Percentiles rank a stretch among this genome's conserved stretches.
phyloP scores from a whole-genome alignment of 2,888 invertebrate species.

The Petrolisthes manimaculis region DNA sequence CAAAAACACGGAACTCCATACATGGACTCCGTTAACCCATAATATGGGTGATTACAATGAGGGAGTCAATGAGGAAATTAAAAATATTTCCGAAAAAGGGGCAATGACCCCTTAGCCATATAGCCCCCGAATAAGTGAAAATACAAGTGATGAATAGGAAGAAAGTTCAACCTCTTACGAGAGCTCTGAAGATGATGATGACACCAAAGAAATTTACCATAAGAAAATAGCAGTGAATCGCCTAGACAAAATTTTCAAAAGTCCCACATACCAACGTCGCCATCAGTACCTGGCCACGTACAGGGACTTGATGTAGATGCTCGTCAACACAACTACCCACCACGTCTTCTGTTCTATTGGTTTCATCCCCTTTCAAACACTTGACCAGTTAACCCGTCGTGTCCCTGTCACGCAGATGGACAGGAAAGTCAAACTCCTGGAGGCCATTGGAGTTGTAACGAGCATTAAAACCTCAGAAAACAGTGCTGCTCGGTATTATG shows the following conservation, averaged over 20 bases:
- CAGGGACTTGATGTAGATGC: not conserved
- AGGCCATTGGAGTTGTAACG: not conserved
- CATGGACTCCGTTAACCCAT: not conserved
- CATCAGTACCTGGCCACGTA: not conserved
- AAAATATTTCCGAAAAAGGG: not conserved
- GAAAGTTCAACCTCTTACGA: not conserved
- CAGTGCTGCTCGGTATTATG: not conserved
- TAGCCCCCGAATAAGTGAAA: not conserved
- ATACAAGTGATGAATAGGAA: not conserved
- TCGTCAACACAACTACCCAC: not conserved
- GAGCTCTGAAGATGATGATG: not conserved
- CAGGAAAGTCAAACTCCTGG: conserved; percentile 1
- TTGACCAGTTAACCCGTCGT: not conserved
- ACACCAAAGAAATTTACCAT: not conserved
- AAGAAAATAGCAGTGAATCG: not conserved
- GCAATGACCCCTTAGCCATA: not conserved
- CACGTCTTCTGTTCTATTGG: not conserved
- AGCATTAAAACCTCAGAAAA: not conserved
- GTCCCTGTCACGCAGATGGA: not conserved
- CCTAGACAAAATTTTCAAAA: not conserved
- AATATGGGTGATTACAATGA: not conserved
- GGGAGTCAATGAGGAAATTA: not conserved
- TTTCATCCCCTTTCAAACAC: not conserved
- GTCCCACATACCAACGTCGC: not conserved
- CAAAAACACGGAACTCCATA: not conserved